phyloP scores from a whole-genome alignment of 2,888 invertebrate species.

The Acrobasis repandana region DNA sequence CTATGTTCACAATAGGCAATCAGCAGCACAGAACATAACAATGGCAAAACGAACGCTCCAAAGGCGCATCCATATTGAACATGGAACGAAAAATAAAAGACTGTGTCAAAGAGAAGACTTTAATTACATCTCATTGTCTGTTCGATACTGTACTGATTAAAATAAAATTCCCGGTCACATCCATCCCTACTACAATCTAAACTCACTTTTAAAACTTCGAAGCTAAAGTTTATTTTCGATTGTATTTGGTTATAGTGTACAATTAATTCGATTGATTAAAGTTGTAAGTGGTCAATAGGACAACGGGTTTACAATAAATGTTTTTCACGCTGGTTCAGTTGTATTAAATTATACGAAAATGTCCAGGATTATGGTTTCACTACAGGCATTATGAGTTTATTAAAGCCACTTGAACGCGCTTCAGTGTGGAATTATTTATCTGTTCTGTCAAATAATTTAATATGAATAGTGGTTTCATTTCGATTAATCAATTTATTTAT shows the following conservation, averaged over 20 bases:
- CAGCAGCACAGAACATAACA: background rate
- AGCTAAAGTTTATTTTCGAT: background rate
- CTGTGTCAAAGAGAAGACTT: slow-evolving; percentile 5
- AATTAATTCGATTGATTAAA: slow-evolving; percentile 16
- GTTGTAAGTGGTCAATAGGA: slow-evolving; percentile 10
- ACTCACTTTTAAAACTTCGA: background rate
- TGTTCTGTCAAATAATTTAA: background rate
- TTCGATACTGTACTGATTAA: slow-evolving; percentile 16
- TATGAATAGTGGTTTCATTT: background rate
- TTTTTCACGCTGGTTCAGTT: background rate
- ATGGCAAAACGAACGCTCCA: background rate
- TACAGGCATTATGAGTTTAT: background rate
- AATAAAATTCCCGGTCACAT: slow-evolving; percentile 9
- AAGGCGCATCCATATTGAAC: background rate
- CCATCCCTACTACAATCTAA: background rate
- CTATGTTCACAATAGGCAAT: background rate
- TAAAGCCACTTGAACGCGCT: background rate
- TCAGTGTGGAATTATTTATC: background rate
- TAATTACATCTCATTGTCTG: slow-evolving; percentile 19
- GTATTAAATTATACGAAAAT: slow-evolving; percentile 2
- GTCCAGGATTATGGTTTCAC: slow-evolving; percentile 2
- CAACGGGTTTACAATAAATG: background rate
- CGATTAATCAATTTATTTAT: background rate
- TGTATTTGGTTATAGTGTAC: background rate
- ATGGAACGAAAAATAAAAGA: background rate